Percentiles rank a stretch among this genome's conserved stretches.
Conservation (phyloP, 92 coral and sea anemone species). For the Virgularia gustaviana region DNA sequence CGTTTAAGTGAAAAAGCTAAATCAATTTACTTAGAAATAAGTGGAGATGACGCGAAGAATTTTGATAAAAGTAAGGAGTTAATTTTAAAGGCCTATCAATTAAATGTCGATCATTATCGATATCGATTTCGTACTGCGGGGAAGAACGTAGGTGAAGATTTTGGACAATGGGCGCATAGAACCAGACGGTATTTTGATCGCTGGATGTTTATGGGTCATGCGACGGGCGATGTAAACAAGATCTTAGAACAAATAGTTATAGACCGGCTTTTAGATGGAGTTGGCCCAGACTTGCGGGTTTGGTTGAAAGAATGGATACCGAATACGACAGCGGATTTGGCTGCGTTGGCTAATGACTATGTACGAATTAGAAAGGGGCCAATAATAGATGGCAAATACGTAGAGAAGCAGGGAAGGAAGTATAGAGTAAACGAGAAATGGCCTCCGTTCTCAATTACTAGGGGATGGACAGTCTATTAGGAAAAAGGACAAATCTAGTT, state of each 20-base stretch:
- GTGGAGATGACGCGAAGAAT: slow-evolving; percentile 35
- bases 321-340: slow-evolving; percentile 53
- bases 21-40: slow-evolving; percentile 53
- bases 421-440: background rate
- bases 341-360: slow-evolving; percentile 50
- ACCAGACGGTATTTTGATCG: slow-evolving; percentile 53
- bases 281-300: slow-evolving; percentile 54
- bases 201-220: slow-evolving; percentile 63
- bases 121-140: slow-evolving; percentile 55
- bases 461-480: no score
- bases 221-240: slow-evolving; percentile 34
- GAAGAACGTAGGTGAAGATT: slow-evolving; percentile 55
- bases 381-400: slow-evolving; percentile 48
- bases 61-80: slow-evolving; percentile 38
- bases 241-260: slow-evolving; percentile 51
- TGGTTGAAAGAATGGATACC: slow-evolving; percentile 55
- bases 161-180: slow-evolving; percentile 57
- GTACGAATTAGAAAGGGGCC: slow-evolving; percentile 64
- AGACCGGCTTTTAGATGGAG: slow-evolving; percentile 53
- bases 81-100: slow-evolving; percentile 54
- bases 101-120: slow-evolving; percentile 56
- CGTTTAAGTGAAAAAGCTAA: slow-evolving; percentile 56
- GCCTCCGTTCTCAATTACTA: no score
- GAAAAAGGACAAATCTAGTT: background rate
- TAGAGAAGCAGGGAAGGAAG: background rate